A percentile compares a stretch with the other conserved stretches of the same genome.
Evolutionary conservation across 2,113 vertebrate genomes (phyloP).

Genomic region (Mobula birostris): DNA sequence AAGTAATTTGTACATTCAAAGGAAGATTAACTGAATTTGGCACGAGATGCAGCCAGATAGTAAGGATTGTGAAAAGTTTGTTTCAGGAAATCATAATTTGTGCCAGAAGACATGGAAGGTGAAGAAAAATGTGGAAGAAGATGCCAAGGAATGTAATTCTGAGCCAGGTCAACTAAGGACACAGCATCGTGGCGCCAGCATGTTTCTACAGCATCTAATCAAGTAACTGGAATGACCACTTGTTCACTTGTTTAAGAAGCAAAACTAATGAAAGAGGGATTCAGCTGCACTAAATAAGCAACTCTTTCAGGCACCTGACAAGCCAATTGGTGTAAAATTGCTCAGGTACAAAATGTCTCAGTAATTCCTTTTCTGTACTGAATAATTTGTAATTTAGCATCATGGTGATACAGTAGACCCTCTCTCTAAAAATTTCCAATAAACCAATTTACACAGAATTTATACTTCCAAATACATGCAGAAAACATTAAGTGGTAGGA

Average conservation of each 20-base stretch:
- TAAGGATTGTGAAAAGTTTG: not conserved
- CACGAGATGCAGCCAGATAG: not conserved
- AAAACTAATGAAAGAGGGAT: conserved; percentile 26
- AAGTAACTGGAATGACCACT: conserved; percentile 11
- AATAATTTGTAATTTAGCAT: not conserved
- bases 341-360: conserved; percentile 21
- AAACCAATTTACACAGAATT: not conserved
- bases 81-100: conserved; percentile 1
- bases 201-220: not conserved
- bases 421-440: not conserved
- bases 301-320: conserved; percentile 5
- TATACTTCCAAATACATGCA: not conserved
- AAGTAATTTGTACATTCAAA: not conserved
- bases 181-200: not conserved
- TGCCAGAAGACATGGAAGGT: not conserved
- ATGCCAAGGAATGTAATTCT: not conserved
- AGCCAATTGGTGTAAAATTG: not conserved
- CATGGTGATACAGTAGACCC: not conserved
- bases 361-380: not conserved
- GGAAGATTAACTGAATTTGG: not conserved
- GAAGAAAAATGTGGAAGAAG: not conserved
- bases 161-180: conserved; percentile 4
- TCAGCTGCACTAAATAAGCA: conserved; percentile 25
- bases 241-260: not conserved
- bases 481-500: not conserved